Percentiles rank a stretch among this genome's conserved stretches.
phyloP scores from a whole-genome alignment of 2,888 invertebrate genomes.

The Sturmia bella region DNA sequence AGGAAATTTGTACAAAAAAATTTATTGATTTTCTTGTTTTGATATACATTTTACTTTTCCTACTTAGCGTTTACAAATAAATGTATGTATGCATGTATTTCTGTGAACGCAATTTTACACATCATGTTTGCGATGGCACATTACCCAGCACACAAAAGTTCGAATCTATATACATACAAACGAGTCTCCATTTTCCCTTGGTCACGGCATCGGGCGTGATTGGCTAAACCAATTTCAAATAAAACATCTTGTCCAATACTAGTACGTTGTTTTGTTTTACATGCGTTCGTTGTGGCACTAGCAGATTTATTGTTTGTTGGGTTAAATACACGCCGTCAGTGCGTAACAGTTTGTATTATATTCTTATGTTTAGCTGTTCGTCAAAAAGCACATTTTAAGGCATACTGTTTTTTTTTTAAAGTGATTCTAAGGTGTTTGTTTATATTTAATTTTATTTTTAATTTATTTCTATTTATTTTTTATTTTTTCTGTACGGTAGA shows the following conservation, averaged over 20 bases:
- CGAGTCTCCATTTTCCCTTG: no score
- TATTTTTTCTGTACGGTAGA: no score
- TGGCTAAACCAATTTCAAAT: no score
- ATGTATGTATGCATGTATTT: neutral
- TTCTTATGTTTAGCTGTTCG: neutral
- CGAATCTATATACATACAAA: no score
- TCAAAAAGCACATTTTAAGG: conserved; percentile 26
- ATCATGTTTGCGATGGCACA: neutral
- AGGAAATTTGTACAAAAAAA: conserved; percentile 55
- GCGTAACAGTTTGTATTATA: neutral
- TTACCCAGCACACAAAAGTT: neutral
- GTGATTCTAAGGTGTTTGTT: conserved; percentile 50
- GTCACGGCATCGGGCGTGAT: no score
- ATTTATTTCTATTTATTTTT: neutral
- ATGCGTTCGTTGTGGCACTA: no score
- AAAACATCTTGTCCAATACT: no score
- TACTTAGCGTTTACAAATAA: no score
- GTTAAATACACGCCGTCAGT: neutral
- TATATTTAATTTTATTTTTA: conserved; percentile 23
- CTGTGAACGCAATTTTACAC: conserved; percentile 38
- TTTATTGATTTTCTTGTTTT: conserved; percentile 63
- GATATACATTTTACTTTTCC: neutral
- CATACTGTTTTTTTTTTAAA: conserved; percentile 28
- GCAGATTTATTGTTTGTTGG: no score
- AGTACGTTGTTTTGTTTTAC: no score